Evolutionary conservation across 2,888 invertebrate species (phyloP), one percentile per base, ranked within the genome.

Genomic region (Hanleya hanleyi): DNA sequence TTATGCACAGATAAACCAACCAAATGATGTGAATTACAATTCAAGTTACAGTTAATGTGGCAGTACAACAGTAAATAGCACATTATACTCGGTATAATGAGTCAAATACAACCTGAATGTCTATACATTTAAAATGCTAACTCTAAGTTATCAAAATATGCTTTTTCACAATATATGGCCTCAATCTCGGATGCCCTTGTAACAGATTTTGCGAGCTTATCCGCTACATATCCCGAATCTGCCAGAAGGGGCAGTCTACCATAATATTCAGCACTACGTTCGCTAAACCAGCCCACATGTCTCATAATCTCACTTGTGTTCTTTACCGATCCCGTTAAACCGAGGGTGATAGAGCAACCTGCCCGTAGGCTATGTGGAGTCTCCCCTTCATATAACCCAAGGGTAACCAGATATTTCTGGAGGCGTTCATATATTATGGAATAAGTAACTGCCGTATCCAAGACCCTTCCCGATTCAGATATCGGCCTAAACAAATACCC

Each of bases 401-500:
- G 47, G 18, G 47, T 47, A 18, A 22, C 22, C 9, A 67, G 32
- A 41, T 67, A 67, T 22, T 26, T 22, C 29, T 35, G 22, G 22
- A 67, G 49, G 7, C 67, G 4, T 18, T 36, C 6, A 33, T 67
- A 35, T 6, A 67, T 33, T 32, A 47, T 50, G 6, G 32, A 32
- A 33, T 47, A 67, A 33, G 67, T 47, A 6, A 67, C 26, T 15
- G 67, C 32, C 33, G 18, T 15, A 33, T 67, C 47, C 4, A 65
- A 36, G 7, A 47, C 38, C 5, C 22, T 22, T 29, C 49, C 41
- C 12, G 12, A 18, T 47, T 41, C 41, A 29, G 38, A 49, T 22
- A 67, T 29, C 4, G 49, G 47, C 22, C 68, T 29, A 36, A 68
- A 68, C 6, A 50, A n/a, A 50, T 50, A 68, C 12, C 68, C 68